Conservation (phyloP, 2,113 vertebrate species). For the Leucopternis melanops region DNA sequence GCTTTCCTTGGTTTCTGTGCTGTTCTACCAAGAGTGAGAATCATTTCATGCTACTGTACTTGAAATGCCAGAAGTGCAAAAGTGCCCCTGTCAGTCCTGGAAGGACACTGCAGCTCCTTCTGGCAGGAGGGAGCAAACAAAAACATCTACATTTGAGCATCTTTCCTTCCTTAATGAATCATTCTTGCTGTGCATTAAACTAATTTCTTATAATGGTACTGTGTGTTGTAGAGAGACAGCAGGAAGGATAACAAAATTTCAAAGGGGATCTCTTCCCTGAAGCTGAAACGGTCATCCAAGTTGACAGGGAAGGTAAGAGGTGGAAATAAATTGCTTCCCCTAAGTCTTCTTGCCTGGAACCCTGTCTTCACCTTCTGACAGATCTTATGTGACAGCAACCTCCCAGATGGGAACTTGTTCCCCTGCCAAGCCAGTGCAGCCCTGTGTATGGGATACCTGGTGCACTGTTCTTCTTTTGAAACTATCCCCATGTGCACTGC, state of each 20-base stretch:
- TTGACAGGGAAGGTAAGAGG: slow-evolving; percentile 64
- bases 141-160: neutral
- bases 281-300: slow-evolving; percentile 65
- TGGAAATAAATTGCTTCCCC: neutral
- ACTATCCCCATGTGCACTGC: neutral
- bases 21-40: neutral
- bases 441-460: neutral
- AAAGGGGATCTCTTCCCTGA: slow-evolving; percentile 70
- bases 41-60: neutral
- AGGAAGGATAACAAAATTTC: slow-evolving; percentile 45
- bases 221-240: slow-evolving; percentile 44
- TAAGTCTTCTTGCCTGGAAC: neutral
- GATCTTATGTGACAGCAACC: neutral
- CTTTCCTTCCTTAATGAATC: neutral
- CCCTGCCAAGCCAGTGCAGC: neutral
- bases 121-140: neutral
- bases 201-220: neutral
- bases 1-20: neutral
- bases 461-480: neutral
- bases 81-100: neutral
- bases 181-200: neutral
- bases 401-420: neutral
- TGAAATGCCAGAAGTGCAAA: neutral
- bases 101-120: neutral
- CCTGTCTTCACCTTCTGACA: neutral